These are phyloP conservation scores for Camponotus fellah DNA, from an alignment of 2,888 invertebrate genomes.

Conservation along the genomic window DNA sequence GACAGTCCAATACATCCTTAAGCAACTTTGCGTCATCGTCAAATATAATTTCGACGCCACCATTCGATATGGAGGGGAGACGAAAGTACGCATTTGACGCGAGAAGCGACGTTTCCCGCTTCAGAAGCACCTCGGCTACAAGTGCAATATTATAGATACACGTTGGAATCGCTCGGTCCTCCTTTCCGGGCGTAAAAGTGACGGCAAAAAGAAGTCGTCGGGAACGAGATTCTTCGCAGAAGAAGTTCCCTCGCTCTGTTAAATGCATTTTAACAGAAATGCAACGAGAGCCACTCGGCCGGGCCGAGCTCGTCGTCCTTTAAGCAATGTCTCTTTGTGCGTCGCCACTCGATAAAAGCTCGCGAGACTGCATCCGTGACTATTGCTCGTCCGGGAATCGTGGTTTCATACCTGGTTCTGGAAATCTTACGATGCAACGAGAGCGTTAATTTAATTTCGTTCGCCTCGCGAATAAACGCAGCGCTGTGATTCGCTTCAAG, in stretches of 20 bases:
- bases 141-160: background rate
- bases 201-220: conserved; percentile 10
- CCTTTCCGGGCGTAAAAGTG: background rate
- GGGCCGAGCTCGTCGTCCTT: conserved; percentile 37
- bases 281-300: conserved; percentile 20
- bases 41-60: background rate
- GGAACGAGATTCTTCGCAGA: background rate
- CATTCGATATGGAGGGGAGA: background rate
- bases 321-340: conserved; percentile 61
- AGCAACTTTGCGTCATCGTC: background rate
- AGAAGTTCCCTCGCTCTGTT: conserved; percentile 30
- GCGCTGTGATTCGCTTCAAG: conserved; percentile 18
- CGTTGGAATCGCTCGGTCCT: background rate
- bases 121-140: background rate
- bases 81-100: background rate
- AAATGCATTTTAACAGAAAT: conserved; percentile 47
- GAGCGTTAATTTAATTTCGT: conserved; percentile 28
- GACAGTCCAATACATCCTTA: too few species aligned
- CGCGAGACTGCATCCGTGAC: conserved; percentile 3
- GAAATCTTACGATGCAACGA: background rate
- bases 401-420: background rate
- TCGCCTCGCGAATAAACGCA: background rate
- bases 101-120: background rate
- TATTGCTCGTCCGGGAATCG: conserved; percentile 4
- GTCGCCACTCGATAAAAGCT: conserved; percentile 37